These are phyloP conservation scores for Thelaira solivaga DNA, from an alignment of 2,888 invertebrate species.

Conservation along the genomic window DNA sequence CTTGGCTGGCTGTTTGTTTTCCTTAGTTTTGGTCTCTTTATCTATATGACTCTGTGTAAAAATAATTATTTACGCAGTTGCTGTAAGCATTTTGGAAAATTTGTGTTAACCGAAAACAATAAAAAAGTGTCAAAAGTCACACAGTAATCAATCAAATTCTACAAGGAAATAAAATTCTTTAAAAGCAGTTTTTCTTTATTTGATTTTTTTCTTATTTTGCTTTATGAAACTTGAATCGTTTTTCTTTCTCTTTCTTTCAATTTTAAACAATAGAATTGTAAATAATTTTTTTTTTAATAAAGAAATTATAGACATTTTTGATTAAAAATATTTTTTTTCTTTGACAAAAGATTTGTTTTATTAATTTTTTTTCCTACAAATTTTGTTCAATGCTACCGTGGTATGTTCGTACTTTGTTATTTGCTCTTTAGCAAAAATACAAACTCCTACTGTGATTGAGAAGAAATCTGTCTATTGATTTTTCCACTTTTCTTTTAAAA, in stretches of 20 bases:
- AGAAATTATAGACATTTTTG: too few species aligned
- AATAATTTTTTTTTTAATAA: too few species aligned
- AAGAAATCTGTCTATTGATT: constrained; percentile 22
- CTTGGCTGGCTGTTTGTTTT: background rate
- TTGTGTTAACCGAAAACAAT: background rate
- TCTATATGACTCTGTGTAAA: too few species aligned
- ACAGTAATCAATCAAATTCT: constrained; percentile 74
- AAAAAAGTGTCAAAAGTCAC: constrained; percentile 72
- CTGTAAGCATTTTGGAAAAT: background rate
- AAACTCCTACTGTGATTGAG: constrained; percentile 34
- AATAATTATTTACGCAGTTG: constrained; percentile 53
- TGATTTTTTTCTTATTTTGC: background rate
- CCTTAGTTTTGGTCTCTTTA: too few species aligned
- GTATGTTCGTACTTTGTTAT: constrained; percentile 40
- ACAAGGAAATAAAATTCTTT: constrained; percentile 68
- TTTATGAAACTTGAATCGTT: too few species aligned
- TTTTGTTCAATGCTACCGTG: constrained; percentile 40
- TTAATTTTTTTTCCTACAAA: background rate
- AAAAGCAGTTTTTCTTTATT: background rate
- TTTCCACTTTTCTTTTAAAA: background rate
- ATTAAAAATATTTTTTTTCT: too few species aligned
- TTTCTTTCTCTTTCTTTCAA: too few species aligned
- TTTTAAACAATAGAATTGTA: too few species aligned
- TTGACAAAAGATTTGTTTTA: too few species aligned
- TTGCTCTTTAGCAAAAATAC: background rate